Base-by-base conservation (phyloP, 1,140 invertebrate species). In the Caerostris darwini region DNA sequence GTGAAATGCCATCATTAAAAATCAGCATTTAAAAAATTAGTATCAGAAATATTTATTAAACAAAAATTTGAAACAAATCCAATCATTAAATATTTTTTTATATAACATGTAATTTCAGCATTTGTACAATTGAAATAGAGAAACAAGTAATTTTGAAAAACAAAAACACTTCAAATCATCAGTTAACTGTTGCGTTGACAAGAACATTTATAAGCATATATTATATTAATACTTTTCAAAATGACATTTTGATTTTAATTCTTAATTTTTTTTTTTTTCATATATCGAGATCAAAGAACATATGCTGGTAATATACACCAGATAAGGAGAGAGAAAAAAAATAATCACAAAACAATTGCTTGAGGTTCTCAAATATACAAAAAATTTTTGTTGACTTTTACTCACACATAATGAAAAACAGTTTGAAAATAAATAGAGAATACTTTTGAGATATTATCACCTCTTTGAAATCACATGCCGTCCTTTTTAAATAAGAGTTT, bases 391-490 rank as follows among this genome's bases (percentile, higher is more conserved):
- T 71, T 77, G 71, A 77, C 34, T 34, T 50, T 50, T 5, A 77
- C 56, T 57, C 82, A n/a, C 82, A 83, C 53, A 19, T n/a, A 54
- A 57, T 10, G n/a, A 83, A 83, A 54, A 57, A 83, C n/a, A 57
- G 56, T 83, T 81, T 83, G 14, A 83, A 83, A 83, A 83, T 83
- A 83, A 83, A 83, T 83, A 83, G 54, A 82, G 54, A 83, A 83
- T 83, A 83, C 82, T 83, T 64, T 83, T 56, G 56, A 57, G 82
- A 83, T 83, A 83, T 57, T 83, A 83, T 83, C 82, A 83, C 82
- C 34, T 82, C 82, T 6, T 57, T 82, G 34, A 83, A 57, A 90
- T 90, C 87, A 90, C 61, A 54, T 69, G 50, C 34, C 59, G 17
- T 58, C 14, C 69, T 59, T 19, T 61, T n/a, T 17, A 54, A 59